Base-by-base conservation (phyloP, 2,888 invertebrate genomes). In the Philopedon plagiatum region DNA sequence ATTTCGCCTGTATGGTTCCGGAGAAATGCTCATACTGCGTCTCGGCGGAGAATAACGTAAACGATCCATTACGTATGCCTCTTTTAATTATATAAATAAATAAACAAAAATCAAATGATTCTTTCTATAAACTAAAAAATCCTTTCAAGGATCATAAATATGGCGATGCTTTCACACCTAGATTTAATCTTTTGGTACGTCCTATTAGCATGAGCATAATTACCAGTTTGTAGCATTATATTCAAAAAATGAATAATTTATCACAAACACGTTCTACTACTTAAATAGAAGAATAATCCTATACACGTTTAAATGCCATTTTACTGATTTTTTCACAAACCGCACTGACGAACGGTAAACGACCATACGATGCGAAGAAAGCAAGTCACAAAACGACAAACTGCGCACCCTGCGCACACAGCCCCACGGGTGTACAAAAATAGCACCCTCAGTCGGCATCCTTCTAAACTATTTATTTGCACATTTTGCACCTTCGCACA, bases 21-120 rank as follows among this genome's bases (percentile, higher is more conserved):
- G 84, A 41, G 84, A 84, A 68, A 82, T 82, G 21, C 83, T 84
- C 83, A 83, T 83, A 73, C 80, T 83, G 74, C 79, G 75, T 56
- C 81, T 79, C 44, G 80, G 77, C 19, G 82, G 80, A 5, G 82
- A 82, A 78, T 81, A 82, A 19, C 71, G 39, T 54, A 61, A 54
- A 46, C 63, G 39, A 11, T 65, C 65, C 66, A 66, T 66, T 32
- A 62, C 5, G n/a, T n/a, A n/a, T 54, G 1, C 34, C n/a, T 7
- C 4, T 18, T 32, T 32, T n/a, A 32, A 29, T 56, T 32, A 51
- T n/a, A 23, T 21, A 32, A 11, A 41, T 23, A 18, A 21, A n/a
- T 19, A 18, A 56, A 41, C 18, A 57, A 57, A 66, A 57, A 49
- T 5, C 5, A 41, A 13, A 41, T 13, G 7, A 1, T 15, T 5